Conservation (phyloP, 2,113 vertebrate species). For the Hucho hucho region DNA sequence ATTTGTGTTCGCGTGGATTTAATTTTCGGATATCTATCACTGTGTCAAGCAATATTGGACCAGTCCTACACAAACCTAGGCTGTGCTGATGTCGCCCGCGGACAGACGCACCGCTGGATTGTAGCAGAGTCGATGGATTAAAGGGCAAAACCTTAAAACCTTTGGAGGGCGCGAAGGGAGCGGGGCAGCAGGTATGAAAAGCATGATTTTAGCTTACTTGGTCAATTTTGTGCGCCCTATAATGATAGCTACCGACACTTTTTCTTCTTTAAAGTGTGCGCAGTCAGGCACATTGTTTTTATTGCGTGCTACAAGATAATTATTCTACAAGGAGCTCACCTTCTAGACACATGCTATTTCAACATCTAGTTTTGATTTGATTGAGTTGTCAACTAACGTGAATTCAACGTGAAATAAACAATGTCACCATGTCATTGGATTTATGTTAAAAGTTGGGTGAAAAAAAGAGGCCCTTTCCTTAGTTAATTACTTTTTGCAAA, state of each 20-base stretch:
- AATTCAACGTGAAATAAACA: no score
- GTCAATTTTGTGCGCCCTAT: neutral
- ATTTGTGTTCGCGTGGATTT: neutral
- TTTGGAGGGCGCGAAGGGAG: constrained; percentile 72
- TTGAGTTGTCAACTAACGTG: no score
- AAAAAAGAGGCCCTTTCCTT: no score
- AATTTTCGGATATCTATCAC: neutral
- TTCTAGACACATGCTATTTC: neutral
- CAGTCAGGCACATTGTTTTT: neutral
- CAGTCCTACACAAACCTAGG: constrained; percentile 13
- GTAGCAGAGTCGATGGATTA: constrained; percentile 78
- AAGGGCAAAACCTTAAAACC: constrained; percentile 59
- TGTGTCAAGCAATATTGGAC: neutral
- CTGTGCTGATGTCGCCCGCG: constrained; percentile 47
- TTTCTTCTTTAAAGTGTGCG: neutral
- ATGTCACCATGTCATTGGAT: no score
- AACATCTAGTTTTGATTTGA: no score
- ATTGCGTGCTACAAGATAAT: no score
- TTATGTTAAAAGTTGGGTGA: no score
- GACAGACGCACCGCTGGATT: constrained; percentile 62
- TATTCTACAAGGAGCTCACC: no score
- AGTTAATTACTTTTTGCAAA: no score
- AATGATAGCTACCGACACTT: neutral
- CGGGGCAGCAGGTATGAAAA: constrained; percentile 67
- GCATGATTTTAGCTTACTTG: neutral